Base-by-base conservation (phyloP, 2,888 invertebrate genomes). In the Chrysopilus asiliformis region DNA sequence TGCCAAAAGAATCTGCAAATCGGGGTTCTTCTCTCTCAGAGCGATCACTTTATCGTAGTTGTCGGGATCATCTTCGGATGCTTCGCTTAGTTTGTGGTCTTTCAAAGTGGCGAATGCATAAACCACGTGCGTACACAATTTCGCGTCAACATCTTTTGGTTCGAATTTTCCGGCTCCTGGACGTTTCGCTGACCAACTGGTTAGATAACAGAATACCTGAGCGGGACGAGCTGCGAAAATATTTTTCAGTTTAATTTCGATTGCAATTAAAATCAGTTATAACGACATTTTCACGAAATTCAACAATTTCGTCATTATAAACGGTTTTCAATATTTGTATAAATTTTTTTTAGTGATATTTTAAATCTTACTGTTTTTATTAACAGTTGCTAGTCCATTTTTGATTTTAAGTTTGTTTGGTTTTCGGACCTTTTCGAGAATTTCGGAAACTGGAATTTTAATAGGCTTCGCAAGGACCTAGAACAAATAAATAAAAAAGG, bases 171-270 rank as follows among this genome's bases (percentile, higher is more conserved):
- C 93, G 4, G 76, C 71, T 36, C 87, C 86, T 0, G 85, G 85
- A 36, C 94, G 72, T 60, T 93, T 93, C 42, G 85, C 78, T 0
- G 94, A 89, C 94, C 95, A 97, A 50, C 87, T 94, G 2, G 95
- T 94, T 58, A 93, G 72, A 62, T 95, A 95, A 63, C 97, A 97
- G 52, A 94, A 80, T 3, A 90, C 79, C 66, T 86, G 84, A 1
- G 87, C 80, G 32, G 81, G 79, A 27, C 87, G 79, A 47, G 74
- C 89, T 89, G 62, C n/a, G n/a, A n/a, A n/a, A n/a, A n/a, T n/a
- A n/a, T n/a, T n/a, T n/a, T n/a, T n/a, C n/a, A n/a, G n/a, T n/a
- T n/a, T n/a, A n/a, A n/a, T n/a, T n/a, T n/a, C n/a, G n/a, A n/a
- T n/a, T n/a, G n/a, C n/a, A n/a, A n/a, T n/a, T n/a, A n/a, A n/a